Conservation (phyloP, 30 jellyfish, hydroid and myxozoan genomes). For the Turritopsis dohrnii region DNA sequence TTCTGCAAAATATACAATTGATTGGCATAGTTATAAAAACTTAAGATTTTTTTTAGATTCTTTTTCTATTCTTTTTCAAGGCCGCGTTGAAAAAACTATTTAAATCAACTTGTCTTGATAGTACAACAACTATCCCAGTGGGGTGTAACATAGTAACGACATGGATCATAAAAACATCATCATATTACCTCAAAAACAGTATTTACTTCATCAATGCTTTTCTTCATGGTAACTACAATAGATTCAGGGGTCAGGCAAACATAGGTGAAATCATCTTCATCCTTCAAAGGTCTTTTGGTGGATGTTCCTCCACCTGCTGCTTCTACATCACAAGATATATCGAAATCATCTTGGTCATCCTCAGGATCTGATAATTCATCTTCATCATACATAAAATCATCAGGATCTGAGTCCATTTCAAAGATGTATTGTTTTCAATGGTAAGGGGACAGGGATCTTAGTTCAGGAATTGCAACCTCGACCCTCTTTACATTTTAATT, state of each 20-base stretch:
- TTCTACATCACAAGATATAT: constrained; percentile 59
- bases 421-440: neutral
- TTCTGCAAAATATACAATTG: too few species aligned
- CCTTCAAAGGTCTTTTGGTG: constrained; percentile 58
- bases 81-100: too few species aligned
- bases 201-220: constrained; percentile 91
- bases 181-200: constrained; percentile 75
- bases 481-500: neutral
- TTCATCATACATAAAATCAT: constrained; percentile 69
- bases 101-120: too few species aligned
- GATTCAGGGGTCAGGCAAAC: constrained; percentile 95
- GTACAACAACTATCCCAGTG: too few species aligned
- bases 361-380: constrained; percentile 69
- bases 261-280: constrained; percentile 85
- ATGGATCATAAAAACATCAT: too few species aligned
- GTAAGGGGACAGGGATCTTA: neutral
- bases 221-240: constrained; percentile 75
- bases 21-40: too few species aligned
- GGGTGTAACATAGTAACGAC: too few species aligned
- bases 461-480: neutral
- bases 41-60: too few species aligned
- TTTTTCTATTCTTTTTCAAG: too few species aligned
- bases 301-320: constrained; percentile 68
- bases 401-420: constrained; percentile 88
- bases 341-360: constrained; percentile 82